Evolutionary conservation across 2,888 invertebrate species (phyloP).

Genomic region (Mythimna impura): DNA sequence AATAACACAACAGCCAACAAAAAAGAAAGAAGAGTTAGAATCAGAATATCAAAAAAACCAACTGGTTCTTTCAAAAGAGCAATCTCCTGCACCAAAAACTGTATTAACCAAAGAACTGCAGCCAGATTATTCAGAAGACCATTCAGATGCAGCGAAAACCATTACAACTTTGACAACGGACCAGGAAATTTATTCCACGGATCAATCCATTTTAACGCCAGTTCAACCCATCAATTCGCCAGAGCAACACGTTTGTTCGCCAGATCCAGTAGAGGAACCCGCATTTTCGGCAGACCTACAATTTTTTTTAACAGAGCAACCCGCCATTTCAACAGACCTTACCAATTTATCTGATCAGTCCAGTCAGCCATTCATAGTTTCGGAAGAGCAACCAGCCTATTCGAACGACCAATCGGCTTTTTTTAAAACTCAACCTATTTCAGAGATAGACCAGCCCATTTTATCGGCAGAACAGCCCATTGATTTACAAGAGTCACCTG

Average conservation of each 20-base stretch:
- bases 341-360: neutral
- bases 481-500: neutral
- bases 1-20: conserved; percentile 24
- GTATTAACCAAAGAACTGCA: conserved; percentile 2
- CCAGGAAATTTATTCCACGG: neutral
- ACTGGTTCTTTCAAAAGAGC: neutral
- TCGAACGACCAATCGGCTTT: neutral
- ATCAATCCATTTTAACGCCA: neutral
- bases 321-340: neutral
- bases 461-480: conserved; percentile 13
- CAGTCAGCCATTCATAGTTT: neutral
- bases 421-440: neutral
- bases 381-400: neutral
- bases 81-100: neutral
- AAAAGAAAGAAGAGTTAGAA: conserved; percentile 19
- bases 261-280: neutral
- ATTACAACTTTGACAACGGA: neutral
- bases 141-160: neutral
- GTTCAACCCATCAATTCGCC: conserved; percentile 15
- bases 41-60: neutral
- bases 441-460: neutral
- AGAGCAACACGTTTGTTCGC: neutral
- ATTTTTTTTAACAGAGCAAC: neutral
- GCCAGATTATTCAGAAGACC: neutral
- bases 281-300: neutral